Evolutionary conservation across 1,140 invertebrate genomes (phyloP), one percentile per base, ranked within the genome.

Genomic region (Drosophila novamexicana): DNA sequence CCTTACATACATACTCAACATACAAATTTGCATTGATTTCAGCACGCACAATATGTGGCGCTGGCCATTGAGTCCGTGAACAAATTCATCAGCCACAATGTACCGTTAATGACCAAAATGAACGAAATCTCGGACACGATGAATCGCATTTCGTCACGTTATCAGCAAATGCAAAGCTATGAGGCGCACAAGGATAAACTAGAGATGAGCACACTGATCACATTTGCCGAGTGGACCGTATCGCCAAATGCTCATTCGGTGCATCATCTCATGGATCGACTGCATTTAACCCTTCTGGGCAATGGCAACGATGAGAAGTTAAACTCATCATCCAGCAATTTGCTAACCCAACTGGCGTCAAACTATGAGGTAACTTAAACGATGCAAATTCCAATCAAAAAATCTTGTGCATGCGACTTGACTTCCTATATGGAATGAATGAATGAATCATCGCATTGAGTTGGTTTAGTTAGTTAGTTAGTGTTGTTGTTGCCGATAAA

Each of bases 201-300:
- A 39, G 96, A 96, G 82, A 90, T 91, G 39, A 93, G 93, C 45
- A 97, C 96, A 0, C 77, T 96, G 32, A 92, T 95, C 76, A 94
- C 95, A 75, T 96, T 96, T 75, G 95, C 96, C 0, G 92, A 93
- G 44, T 94, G 93, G 83, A 95, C 94, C 6, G 94, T 96, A 0
- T 95, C 95, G 0, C 95, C 95, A 45, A 94, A 94, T 68, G 88
- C 94, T 0, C 93, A 94, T 36, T 95, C 95, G 1, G 91, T 96
- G 32, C 93, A 94, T 14, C 94, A 94, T 63, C 76, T 96, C n/a
- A 86, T 97, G 50, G 94, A 96, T 77, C 93, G 94, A 1, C 93
- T 97, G 10, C 95, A 96, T 82, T 91, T 94, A 1, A 93, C 95
- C 2, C 56, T 91, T 2, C 59, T 88, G 10, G 91, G 91, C 3